Percentiles rank a stretch among this genome's conserved stretches.
Evolutionary conservation across 2,888 invertebrate species (phyloP).

Genomic region (Drosophila parthenogenetica): DNA sequence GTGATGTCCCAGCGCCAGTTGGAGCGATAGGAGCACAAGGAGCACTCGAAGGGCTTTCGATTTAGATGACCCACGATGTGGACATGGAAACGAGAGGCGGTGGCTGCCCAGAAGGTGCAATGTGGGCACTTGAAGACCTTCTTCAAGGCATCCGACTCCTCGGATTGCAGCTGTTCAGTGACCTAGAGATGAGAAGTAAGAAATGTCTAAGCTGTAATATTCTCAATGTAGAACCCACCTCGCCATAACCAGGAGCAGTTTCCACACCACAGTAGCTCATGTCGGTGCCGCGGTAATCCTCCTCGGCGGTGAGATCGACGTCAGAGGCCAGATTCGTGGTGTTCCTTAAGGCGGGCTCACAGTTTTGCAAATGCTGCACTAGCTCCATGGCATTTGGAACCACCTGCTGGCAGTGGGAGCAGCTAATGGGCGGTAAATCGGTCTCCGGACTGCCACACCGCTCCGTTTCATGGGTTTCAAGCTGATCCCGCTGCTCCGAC

Average conservation of each 20-base stretch:
- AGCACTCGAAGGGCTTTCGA: constrained; percentile 97
- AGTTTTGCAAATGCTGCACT: constrained; percentile 54
- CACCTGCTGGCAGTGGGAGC: constrained; percentile 53
- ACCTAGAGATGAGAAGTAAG: constrained; percentile 68
- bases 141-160: constrained; percentile 88
- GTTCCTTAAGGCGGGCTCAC: constrained; percentile 39
- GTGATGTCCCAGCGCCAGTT: constrained; percentile 99
- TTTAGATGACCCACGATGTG: constrained; percentile 97
- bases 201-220: not conserved
- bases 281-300: constrained; percentile 71
- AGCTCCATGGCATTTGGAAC: constrained; percentile 55
- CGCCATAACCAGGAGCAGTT: constrained; percentile 86
- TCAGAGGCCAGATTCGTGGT: constrained; percentile 46
- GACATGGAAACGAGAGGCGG: constrained; percentile 97
- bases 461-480: not conserved
- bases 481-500: not conserved
- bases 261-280: constrained; percentile 85
- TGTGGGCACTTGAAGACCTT: constrained; percentile 96
- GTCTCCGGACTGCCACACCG: not conserved
- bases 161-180: constrained; percentile 87
- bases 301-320: constrained; percentile 43
- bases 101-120: constrained; percentile 96
- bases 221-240: constrained; percentile 71
- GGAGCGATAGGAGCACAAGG: constrained; percentile 95
- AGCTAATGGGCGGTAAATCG: constrained; percentile 37